Conservation (phyloP, 2,888 invertebrate genomes). For the Odontothrips loti region DNA sequence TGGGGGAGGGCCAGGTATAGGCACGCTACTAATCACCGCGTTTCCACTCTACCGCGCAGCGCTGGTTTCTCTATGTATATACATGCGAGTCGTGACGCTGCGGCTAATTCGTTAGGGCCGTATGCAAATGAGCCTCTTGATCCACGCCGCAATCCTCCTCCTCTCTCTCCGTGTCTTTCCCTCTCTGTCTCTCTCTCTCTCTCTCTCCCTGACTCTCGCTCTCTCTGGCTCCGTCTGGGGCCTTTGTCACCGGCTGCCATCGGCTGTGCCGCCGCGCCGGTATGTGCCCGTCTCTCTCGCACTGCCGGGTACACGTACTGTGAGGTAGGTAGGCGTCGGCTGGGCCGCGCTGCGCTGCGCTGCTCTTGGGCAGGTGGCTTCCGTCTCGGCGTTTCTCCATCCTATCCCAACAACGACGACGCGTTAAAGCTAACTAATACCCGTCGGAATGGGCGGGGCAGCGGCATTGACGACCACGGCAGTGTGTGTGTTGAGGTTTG, state of each 20-base stretch:
- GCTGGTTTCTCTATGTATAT: no score
- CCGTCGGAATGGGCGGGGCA: no score
- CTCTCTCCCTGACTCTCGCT: not conserved
- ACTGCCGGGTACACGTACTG: not conserved
- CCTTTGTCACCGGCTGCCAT: slow-evolving; percentile 27
- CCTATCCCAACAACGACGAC: not conserved
- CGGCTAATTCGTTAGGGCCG: slow-evolving; percentile 22
- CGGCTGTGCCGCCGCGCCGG: slow-evolving; percentile 7
- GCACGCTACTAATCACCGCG: no score
- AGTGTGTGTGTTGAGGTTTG: not conserved
- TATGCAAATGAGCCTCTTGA: slow-evolving; percentile 7
- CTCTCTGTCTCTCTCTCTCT: not conserved
- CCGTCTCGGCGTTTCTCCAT: not conserved
- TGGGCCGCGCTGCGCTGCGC: not conserved
- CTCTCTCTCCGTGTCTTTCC: slow-evolving; percentile 16
- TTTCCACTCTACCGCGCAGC: no score
- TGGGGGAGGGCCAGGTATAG: no score
- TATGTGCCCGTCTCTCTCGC: not conserved
- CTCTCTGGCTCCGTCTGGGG: slow-evolving; percentile 31
- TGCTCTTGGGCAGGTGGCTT: no score
- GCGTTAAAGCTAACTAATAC: not conserved
- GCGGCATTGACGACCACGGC: not conserved
- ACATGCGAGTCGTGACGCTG: not conserved
- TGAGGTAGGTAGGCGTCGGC: not conserved
- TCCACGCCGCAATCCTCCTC: not conserved